Conservation (phyloP, 2,113 vertebrate species). For the Lethenteron camtschaticum region DNA sequence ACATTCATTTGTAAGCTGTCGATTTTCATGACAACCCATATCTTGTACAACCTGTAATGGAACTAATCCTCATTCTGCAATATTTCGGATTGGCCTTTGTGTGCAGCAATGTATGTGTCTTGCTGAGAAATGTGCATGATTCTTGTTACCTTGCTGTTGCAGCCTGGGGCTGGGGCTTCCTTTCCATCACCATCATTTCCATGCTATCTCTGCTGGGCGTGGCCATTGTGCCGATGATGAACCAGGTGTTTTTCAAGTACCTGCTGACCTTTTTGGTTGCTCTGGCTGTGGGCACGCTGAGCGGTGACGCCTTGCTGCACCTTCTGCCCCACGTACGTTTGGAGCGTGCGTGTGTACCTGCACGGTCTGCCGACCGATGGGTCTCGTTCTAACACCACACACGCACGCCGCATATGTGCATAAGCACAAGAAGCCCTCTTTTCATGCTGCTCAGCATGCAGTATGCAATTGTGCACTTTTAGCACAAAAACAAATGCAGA, state of each 20-base stretch:
- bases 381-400: not conserved
- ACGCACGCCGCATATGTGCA: not conserved
- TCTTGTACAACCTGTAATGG: too few relatives aligned
- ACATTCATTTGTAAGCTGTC: too few relatives aligned
- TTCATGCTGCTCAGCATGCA: not conserved
- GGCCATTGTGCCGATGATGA: slow-evolving; percentile 78
- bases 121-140: too few relatives aligned
- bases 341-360: not conserved
- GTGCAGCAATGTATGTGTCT: too few relatives aligned
- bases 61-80: too few relatives aligned
- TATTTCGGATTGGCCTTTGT: too few relatives aligned
- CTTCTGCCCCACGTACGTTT: slow-evolving; percentile 74
- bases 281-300: slow-evolving; percentile 87
- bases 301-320: slow-evolving; percentile 84
- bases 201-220: slow-evolving; percentile 85
- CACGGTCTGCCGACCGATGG: not conserved
- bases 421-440: not conserved
- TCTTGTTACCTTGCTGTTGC: slow-evolving; percentile 6
- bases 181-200: slow-evolving; percentile 95
- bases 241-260: slow-evolving; percentile 94
- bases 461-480: not conserved
- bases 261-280: slow-evolving; percentile 95
- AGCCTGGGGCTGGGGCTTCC: slow-evolving; percentile 77
- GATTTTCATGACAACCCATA: too few relatives aligned
- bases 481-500: not conserved